These are phyloP conservation scores for Aleiodes alternator DNA, from an alignment of 2,888 invertebrate genomes.

Conservation along the genomic window DNA sequence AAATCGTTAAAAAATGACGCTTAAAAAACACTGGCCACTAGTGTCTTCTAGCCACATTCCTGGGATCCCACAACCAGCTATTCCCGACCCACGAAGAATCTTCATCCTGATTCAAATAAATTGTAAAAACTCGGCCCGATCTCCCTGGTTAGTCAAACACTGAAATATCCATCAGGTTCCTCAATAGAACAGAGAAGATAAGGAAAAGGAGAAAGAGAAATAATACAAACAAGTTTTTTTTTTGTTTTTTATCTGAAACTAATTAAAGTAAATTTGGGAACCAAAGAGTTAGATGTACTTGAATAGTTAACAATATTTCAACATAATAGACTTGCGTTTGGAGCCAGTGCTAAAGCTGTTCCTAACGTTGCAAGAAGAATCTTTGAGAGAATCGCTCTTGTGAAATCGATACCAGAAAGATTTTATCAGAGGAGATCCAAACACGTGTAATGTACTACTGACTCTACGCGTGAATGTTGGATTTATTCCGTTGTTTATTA, in stretches of 20 bases:
- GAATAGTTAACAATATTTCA: conserved; percentile 26
- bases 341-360: neutral
- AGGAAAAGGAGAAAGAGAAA: neutral
- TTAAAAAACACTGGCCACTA: neutral
- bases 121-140: neutral
- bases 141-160: neutral
- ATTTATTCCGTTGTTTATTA: conserved; percentile 70
- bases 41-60: conserved; percentile 5
- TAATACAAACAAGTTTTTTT: neutral
- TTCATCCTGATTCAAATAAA: neutral
- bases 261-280: neutral
- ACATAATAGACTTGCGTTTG: neutral
- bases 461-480: conserved; percentile 59
- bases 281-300: neutral
- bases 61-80: neutral
- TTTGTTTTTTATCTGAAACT: neutral
- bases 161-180: neutral
- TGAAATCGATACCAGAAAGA: conserved; percentile 74
- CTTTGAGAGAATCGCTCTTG: conserved; percentile 61
- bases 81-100: conserved; percentile 5
- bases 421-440: conserved; percentile 71
- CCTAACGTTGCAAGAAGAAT: conserved; percentile 21
- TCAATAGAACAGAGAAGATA: neutral
- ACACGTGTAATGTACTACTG: conserved; percentile 75
- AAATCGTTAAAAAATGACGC: no score